Percentiles rank a stretch among this genome's conserved stretches.
Evolutionary conservation across 2,888 invertebrate genomes (phyloP).

Genomic region (Macaria notata): DNA sequence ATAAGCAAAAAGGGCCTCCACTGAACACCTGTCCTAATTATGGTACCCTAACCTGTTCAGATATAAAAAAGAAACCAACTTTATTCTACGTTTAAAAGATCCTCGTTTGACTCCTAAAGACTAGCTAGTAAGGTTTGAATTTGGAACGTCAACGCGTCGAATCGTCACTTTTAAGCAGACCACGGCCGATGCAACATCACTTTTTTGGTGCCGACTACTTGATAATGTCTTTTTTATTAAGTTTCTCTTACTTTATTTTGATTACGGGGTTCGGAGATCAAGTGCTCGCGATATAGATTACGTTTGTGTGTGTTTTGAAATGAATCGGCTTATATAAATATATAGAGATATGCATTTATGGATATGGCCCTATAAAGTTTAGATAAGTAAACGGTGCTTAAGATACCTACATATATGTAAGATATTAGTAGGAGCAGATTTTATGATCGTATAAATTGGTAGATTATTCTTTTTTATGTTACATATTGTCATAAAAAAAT

Average conservation of each 20-base stretch:
- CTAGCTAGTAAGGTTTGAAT: constrained; percentile 34
- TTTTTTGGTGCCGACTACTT: constrained; percentile 61
- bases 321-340: constrained; percentile 32
- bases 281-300: constrained; percentile 28
- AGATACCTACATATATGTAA: not conserved
- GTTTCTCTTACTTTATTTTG: constrained; percentile 43
- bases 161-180: constrained; percentile 4
- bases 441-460: no score
- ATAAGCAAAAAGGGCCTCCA: constrained; percentile 53
- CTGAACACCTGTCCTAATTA: constrained; percentile 75
- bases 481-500: no score
- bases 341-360: constrained; percentile 2
- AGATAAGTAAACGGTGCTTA: constrained; percentile 2
- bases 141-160: not conserved
- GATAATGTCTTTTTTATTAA: constrained; percentile 68
- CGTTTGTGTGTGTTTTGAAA: constrained; percentile 38
- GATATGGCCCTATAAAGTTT: constrained; percentile 3
- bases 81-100: not conserved
- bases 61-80: constrained; percentile 31
- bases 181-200: constrained; percentile 33
- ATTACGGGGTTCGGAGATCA: constrained; percentile 41
- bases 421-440: not conserved
- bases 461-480: no score
- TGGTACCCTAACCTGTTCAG: constrained; percentile 57
- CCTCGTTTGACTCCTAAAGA: constrained; percentile 6